These are phyloP conservation scores for Camponotus vicinus DNA, from an alignment of 1,140 invertebrate species.

Conservation along the genomic window DNA sequence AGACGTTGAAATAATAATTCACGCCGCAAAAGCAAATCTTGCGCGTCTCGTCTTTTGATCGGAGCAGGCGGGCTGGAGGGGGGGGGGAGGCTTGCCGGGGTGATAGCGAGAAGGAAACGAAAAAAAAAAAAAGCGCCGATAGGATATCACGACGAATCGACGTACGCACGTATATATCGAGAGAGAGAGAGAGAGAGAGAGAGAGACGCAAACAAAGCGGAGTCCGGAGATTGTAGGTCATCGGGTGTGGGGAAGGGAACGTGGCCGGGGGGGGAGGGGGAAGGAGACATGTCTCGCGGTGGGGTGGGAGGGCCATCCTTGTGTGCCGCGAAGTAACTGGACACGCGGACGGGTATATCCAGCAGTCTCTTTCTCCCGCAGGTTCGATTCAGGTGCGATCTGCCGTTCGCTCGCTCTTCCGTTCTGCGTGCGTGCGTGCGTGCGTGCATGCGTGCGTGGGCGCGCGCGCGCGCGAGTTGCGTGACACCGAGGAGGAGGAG, in stretches of 20 bases:
- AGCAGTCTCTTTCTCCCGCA: slow-evolving; percentile 82
- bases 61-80: too few relatives aligned
- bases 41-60: too few relatives aligned
- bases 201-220: slow-evolving; percentile 40
- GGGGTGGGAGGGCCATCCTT: slow-evolving; percentile 77
- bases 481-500: neutral
- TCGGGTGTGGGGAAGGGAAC: slow-evolving; percentile 40
- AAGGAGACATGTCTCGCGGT: slow-evolving; percentile 57
- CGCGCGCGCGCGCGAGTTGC: slow-evolving; percentile 33
- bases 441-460: slow-evolving; percentile 7
- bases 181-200: neutral
- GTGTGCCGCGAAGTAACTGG: slow-evolving; percentile 84
- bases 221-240: slow-evolving; percentile 51
- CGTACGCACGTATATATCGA: neutral
- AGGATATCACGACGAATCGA: too few relatives aligned
- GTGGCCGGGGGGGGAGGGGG: slow-evolving; percentile 44
- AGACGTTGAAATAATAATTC: slow-evolving; percentile 54
- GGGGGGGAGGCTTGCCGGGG: too few relatives aligned
- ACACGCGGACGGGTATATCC: slow-evolving; percentile 77
- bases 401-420: slow-evolving; percentile 48
- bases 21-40: too few relatives aligned
- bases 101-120: too few relatives aligned
- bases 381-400: slow-evolving; percentile 78
- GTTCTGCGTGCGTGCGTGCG: slow-evolving; percentile 24
- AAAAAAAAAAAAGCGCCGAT: too few relatives aligned